These are phyloP conservation scores for Zaprionus nigranus DNA, from an alignment of 1,140 invertebrate species.

Conservation along the genomic window DNA sequence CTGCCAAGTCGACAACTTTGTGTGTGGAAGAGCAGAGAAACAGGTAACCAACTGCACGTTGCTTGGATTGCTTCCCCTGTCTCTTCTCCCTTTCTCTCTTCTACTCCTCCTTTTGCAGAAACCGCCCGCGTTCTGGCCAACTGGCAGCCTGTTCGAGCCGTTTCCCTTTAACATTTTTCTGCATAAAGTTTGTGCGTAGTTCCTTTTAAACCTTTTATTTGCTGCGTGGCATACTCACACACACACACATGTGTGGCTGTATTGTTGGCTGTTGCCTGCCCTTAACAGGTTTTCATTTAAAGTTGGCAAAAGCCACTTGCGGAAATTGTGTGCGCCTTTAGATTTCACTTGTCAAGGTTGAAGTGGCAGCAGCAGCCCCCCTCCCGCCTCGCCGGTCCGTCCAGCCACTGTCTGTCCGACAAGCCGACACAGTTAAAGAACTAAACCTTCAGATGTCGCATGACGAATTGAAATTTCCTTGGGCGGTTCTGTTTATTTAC, in stretches of 20 bases:
- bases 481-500: conserved; percentile 12
- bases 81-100: background rate
- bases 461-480: conserved; percentile 41
- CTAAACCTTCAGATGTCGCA: conserved; percentile 43
- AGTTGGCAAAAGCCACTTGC: conserved; percentile 79
- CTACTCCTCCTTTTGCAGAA: background rate
- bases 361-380: conserved; percentile 12
- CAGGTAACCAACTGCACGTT: conserved; percentile 50
- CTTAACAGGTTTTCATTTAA: conserved; percentile 79
- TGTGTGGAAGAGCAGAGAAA: conserved; percentile 16
- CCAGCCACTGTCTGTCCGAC: background rate
- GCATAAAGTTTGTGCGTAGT: conserved; percentile 69
- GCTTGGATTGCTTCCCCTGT: background rate
- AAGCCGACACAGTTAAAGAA: conserved; percentile 64
- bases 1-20: conserved; percentile 30
- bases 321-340: conserved; percentile 75
- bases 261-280: conserved; percentile 34
- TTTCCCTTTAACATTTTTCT: conserved; percentile 52
- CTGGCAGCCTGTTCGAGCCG: conserved; percentile 45
- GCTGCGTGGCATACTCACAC: background rate
- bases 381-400: background rate
- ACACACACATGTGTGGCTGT: background rate
- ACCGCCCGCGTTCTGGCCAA: conserved; percentile 29
- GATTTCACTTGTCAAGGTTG: conserved; percentile 78
- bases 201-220: conserved; percentile 44